Evolutionary conservation across 2,797 vertebrate species (phyloP), one percentile per base, ranked within the genome.

Genomic region (Alectoris magna): DNA sequence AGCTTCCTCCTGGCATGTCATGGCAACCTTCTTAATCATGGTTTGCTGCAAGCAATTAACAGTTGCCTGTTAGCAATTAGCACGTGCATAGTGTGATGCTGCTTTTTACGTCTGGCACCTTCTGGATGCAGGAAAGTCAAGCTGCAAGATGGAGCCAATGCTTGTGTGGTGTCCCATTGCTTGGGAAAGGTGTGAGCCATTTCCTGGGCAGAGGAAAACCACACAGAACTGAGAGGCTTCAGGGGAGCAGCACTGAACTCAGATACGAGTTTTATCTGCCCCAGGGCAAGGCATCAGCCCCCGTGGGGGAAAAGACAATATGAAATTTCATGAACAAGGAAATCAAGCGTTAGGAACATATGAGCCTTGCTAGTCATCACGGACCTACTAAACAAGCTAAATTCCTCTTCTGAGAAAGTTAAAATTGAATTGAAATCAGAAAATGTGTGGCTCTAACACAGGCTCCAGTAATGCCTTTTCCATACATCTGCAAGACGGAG

Each of bases 1-100:
- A 0, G 0, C 39, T 87, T 78, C 51, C 64, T 68, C 36, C 49
- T 62, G 79, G 44, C 18, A 31, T 24, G 3, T 27, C 2, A 16
- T 5, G 23, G 44, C 21, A 66, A 21, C 49, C 2, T 53, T 53
- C 46, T 31, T 5, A 38, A 62, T 69, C 31, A 7, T 1, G 18
- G 4, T 18, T 74, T 75, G 46, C 67, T 13, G 0, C 70, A 14
- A 51, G 74, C n/a, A 21, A 24, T 69, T 48, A 17, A 29, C 2
- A 2, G 19, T 2, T 31, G 36, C 27, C 75, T 71, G 58, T 24
- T 16, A 51, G 38, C 36, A 6, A 21, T 43, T 19, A 67, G 24
- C n/a, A n/a, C 10, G 38, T 14, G n/a, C 6, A 1, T 19, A 27
- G 12, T 13, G 49, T 34, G 82, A 55, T 38, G 64, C 81, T 64